Evolutionary conservation across 2,113 vertebrate genomes (phyloP).

Genomic region (Empidonax traillii): DNA sequence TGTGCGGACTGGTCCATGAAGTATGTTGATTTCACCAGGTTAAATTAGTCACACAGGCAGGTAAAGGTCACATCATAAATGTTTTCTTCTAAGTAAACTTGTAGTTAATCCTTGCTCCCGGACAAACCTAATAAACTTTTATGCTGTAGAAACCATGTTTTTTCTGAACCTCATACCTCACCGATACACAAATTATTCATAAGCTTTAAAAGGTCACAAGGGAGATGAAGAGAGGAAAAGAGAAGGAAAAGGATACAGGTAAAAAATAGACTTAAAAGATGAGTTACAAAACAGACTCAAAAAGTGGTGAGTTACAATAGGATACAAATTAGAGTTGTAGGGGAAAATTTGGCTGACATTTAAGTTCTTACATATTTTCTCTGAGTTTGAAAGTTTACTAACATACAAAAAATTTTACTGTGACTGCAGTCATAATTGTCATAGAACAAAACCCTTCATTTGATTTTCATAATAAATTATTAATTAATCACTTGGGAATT

Average conservation of each 20-base stretch:
- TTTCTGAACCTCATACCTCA: constrained; percentile 12
- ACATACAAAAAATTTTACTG: background rate
- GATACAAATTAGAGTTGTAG: background rate
- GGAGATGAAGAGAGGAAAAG: background rate
- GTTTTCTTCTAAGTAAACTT: background rate
- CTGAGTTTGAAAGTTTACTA: background rate
- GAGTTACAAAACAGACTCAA: background rate
- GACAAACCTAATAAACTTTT: constrained; percentile 20
- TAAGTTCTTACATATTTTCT: background rate
- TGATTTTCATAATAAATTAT: background rate
- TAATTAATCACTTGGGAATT: background rate
- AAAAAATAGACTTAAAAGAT: constrained; percentile 20
- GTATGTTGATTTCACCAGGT: background rate
- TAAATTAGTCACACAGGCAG: background rate
- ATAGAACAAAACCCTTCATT: background rate
- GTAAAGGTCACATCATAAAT: background rate
- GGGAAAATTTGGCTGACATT: background rate
- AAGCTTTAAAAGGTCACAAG: constrained; percentile 46
- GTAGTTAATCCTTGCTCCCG: background rate
- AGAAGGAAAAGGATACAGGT: constrained; percentile 17
- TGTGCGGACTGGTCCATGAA: background rate
- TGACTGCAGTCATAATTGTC: background rate
- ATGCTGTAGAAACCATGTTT: background rate
- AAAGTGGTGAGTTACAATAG: background rate
- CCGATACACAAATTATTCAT: constrained; percentile 58